These are phyloP conservation scores for Gadopsis marmoratus DNA, from an alignment of 2,797 vertebrate genomes.

Conservation along the genomic window DNA sequence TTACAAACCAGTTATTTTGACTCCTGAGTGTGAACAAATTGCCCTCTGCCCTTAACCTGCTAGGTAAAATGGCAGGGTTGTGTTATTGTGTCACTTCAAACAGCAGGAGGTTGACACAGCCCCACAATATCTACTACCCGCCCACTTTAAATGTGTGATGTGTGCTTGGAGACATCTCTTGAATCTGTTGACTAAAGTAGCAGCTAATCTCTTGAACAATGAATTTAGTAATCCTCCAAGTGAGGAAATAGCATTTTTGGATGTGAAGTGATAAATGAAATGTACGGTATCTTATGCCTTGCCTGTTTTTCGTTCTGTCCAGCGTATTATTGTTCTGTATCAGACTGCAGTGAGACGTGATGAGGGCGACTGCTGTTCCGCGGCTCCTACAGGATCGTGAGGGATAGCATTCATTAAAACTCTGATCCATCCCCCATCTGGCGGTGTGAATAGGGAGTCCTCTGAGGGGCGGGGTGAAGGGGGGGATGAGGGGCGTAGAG, in stretches of 20 bases:
- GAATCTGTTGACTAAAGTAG: background rate
- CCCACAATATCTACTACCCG: constrained; percentile 4
- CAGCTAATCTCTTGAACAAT: background rate
- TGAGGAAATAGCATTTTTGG: background rate
- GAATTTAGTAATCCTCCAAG: background rate
- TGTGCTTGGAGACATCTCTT: background rate
- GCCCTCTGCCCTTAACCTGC: constrained; percentile 26
- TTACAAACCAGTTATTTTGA: constrained; percentile 4
- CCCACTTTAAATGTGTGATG: constrained; percentile 12
- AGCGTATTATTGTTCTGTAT: constrained; percentile 34
- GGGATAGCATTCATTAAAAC: constrained; percentile 86
- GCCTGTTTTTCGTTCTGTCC: constrained; percentile 22
- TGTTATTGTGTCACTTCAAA: constrained; percentile 24
- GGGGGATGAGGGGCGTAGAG: constrained; percentile 32
- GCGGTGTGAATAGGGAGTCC: constrained; percentile 80
- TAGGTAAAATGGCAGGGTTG: constrained; percentile 46
- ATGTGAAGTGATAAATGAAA: background rate
- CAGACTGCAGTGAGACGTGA: constrained; percentile 57
- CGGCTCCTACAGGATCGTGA: constrained; percentile 54
- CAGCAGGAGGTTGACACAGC: constrained; percentile 11
- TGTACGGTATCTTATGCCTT: constrained; percentile 1
- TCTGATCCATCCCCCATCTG: constrained; percentile 85
- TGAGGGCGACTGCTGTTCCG: constrained; percentile 54
- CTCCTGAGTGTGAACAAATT: constrained; percentile 33
- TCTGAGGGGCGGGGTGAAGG: constrained; percentile 42